These are phyloP conservation scores for Procavia capensis DNA, from an alignment of 2,113 vertebrate species.

Conservation along the genomic window DNA sequence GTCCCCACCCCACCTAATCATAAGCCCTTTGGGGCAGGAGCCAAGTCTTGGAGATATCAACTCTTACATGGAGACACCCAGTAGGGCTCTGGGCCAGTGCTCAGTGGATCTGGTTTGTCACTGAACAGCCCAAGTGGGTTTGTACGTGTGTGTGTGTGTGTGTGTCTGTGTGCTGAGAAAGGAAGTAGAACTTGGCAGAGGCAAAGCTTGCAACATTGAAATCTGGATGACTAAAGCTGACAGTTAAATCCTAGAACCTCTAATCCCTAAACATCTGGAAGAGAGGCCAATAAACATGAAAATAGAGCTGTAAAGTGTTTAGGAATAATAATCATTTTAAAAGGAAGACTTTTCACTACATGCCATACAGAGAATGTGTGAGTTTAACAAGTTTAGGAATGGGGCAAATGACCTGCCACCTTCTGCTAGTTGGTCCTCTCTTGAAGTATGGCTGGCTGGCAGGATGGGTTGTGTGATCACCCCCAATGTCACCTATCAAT, in stretches of 20 bases:
- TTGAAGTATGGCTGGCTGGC: too few species aligned
- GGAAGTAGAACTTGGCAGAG: not conserved
- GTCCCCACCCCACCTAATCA: not conserved
- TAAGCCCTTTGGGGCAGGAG: not conserved
- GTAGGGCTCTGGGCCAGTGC: not conserved
- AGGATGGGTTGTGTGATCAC: too few species aligned
- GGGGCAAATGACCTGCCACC: not conserved
- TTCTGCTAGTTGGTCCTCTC: not conserved
- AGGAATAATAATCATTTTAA: not conserved
- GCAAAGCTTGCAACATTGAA: not conserved
- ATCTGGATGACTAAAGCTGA: not conserved
- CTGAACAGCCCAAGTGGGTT: not conserved
- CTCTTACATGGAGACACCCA: not conserved
- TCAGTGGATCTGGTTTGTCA: not conserved
- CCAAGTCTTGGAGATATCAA: not conserved
- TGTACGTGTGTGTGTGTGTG: too few species aligned
- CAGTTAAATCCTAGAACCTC: not conserved
- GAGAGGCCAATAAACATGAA: not conserved
- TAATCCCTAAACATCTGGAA: not conserved
- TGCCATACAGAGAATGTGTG: not conserved
- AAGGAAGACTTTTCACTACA: not conserved
- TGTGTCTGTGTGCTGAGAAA: not conserved
- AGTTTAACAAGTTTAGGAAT: not conserved
- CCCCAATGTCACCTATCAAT: accelerated
- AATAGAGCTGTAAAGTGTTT: not conserved